Evolutionary conservation across 1,140 invertebrate genomes (phyloP).

Genomic region (Battus philenor): DNA sequence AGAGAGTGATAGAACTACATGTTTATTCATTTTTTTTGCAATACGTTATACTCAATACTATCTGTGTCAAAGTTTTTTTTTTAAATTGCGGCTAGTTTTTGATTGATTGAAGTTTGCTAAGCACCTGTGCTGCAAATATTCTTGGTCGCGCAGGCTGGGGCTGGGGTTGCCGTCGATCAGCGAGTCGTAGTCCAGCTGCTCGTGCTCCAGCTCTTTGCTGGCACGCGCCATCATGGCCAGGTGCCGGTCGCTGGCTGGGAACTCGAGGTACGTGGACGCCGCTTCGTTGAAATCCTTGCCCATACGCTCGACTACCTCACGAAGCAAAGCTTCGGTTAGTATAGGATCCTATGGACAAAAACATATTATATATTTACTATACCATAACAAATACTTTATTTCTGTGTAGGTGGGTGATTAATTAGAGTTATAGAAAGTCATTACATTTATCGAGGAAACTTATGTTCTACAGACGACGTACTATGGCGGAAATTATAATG

Average conservation of each 20-base stretch:
- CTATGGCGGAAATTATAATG: too few species aligned
- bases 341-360: conserved; percentile 66
- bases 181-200: conserved; percentile 80
- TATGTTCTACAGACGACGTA: too few species aligned
- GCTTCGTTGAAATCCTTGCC: conserved; percentile 81
- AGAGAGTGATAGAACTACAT: too few species aligned
- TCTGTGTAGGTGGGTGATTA: too few species aligned
- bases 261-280: conserved; percentile 79
- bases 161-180: conserved; percentile 80
- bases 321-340: conserved; percentile 79
- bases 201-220: conserved; percentile 74
- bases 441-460: too few species aligned
- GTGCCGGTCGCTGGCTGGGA: conserved; percentile 77
- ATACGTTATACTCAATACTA: too few species aligned
- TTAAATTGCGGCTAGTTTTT: not conserved
- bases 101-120: not conserved
- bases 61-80: too few species aligned
- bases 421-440: too few species aligned
- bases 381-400: too few species aligned
- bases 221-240: conserved; percentile 73
- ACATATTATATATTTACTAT: too few species aligned
- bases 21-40: too few species aligned
- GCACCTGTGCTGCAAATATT: conserved; percentile 89
- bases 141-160: conserved; percentile 90
- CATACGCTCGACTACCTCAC: conserved; percentile 83